Evolutionary conservation across 1,140 invertebrate species (phyloP), one percentile per base, ranked within the genome.

Genomic region (Saccostrea glomerata): DNA sequence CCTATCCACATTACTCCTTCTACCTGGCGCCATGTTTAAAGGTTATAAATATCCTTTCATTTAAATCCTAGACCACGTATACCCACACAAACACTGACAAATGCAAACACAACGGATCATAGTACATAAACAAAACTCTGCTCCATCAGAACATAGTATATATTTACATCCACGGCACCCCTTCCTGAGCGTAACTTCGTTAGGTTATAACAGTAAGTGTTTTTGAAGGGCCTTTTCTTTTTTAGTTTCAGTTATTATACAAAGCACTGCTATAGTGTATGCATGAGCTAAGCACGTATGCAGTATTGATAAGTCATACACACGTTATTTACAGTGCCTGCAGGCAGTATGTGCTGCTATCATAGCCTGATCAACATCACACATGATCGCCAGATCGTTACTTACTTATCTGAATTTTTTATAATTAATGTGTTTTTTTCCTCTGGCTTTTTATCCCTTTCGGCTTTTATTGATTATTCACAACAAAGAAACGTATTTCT

Each of bases 11-110:
- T 23, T 54, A 17, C 58, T 60, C 30, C 84, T 85, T 66, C 84
- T 36, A 63, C 58, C 58, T 54, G 84, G 58, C 84, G 84, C 84
- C 84, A 85, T 85, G 47, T 85, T 66, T 40, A 47, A n/a, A 40
- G 1, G 70, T 77, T 77, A 77, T 15, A 77, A 77, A 77, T 77
- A 77, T 30, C 25, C 70, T 30, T 30, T 13, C 13, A 36, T 77
- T 77, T 77, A 77, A 77, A 77, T 77, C 25, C 70, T 77, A 30
- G 30, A 25, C 15, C 30, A 25, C 70, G 30, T 30, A 30, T 36
- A 36, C 30, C 30, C 70, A 11, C 23, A 30, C 25, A 36, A 77
- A 77, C 11, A 5, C 70, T 30, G 70, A 77, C 30, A 25, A 12
- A 47, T 47, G 47, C 47, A 47, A 47, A 47, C 47, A 47, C 47